A percentile compares a stretch with the other conserved stretches of the same genome.
These are phyloP conservation scores for Bufo bufo DNA, from an alignment of 2,113 vertebrate species.

Conservation along the genomic window DNA sequence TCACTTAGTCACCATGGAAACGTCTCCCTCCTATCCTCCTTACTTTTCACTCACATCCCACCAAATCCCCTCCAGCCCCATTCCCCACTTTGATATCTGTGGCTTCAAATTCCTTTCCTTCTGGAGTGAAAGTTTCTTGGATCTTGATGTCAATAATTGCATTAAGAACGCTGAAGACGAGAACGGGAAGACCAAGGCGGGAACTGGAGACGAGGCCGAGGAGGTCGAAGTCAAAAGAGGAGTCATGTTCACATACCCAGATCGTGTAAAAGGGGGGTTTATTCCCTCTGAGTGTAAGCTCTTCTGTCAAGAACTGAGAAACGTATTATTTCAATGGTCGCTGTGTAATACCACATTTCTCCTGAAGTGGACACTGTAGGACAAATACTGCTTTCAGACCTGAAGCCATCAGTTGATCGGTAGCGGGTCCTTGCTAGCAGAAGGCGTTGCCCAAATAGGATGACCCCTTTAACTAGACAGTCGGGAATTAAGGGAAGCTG, in stretches of 20 bases:
- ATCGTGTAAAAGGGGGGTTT: background rate
- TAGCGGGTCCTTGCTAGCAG: too few relatives aligned
- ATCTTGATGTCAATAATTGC: conserved; percentile 77
- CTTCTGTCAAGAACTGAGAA: too few relatives aligned
- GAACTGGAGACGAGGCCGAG: background rate
- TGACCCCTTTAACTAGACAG: too few relatives aligned
- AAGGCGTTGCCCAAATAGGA: too few relatives aligned
- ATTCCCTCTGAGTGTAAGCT: background rate
- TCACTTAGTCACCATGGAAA: conserved; percentile 68
- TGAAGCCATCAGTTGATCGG: too few relatives aligned
- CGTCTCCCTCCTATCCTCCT: conserved; percentile 68
- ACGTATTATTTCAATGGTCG: too few relatives aligned
- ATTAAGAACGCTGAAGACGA: conserved; percentile 67
- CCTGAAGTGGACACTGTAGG: too few relatives aligned
- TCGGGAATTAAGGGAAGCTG: too few relatives aligned
- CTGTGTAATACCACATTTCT: too few relatives aligned
- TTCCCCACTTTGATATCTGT: conserved; percentile 76
- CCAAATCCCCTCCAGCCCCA: conserved; percentile 65
- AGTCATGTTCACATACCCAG: background rate
- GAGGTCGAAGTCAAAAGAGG: background rate
- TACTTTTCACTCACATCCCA: conserved; percentile 62
- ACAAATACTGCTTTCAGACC: too few relatives aligned
- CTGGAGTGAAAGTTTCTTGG: conserved; percentile 76
- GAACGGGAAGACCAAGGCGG: background rate
- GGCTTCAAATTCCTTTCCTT: conserved; percentile 69